Percentiles rank a stretch among this genome's conserved stretches.
Conservation (phyloP, 1,140 invertebrate genomes). For the Stegodyphus dumicola region DNA sequence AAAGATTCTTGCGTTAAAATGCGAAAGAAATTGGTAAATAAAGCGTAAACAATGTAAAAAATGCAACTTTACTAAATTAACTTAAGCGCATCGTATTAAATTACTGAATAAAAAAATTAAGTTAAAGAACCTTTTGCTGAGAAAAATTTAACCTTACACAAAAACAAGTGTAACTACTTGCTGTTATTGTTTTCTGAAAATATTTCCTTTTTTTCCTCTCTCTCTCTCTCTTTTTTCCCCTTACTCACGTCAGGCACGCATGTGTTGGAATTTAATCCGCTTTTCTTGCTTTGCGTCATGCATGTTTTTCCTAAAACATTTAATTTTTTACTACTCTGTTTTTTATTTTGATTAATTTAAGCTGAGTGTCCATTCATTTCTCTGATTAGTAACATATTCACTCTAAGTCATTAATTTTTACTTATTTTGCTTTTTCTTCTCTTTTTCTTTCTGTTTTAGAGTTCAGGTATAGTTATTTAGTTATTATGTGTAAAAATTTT, state of each 20-base stretch:
- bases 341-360: slow-evolving; percentile 11
- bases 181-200: slow-evolving; percentile 16
- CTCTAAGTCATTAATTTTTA: background rate
- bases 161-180: slow-evolving; percentile 19
- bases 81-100: slow-evolving; percentile 56
- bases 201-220: background rate
- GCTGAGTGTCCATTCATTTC: background rate
- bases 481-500: too few species aligned
- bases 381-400: slow-evolving; percentile 5
- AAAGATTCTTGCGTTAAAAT: slow-evolving; percentile 18
- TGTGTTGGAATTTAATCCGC: slow-evolving; percentile 4
- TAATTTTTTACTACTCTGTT: background rate
- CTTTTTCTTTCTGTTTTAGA: too few species aligned
- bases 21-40: slow-evolving; percentile 45
- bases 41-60: slow-evolving; percentile 26
- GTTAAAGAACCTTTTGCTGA: slow-evolving; percentile 21
- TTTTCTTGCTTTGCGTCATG: background rate
- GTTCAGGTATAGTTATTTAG: too few species aligned
- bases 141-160: slow-evolving; percentile 23
- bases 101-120: slow-evolving; percentile 53
- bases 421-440: background rate
- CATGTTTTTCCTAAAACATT: background rate
- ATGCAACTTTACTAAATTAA: slow-evolving; percentile 38
- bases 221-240: background rate
- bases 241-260: background rate